phyloP scores from a whole-genome alignment of 2,113 vertebrate species.

The Phaetusa simplex region DNA sequence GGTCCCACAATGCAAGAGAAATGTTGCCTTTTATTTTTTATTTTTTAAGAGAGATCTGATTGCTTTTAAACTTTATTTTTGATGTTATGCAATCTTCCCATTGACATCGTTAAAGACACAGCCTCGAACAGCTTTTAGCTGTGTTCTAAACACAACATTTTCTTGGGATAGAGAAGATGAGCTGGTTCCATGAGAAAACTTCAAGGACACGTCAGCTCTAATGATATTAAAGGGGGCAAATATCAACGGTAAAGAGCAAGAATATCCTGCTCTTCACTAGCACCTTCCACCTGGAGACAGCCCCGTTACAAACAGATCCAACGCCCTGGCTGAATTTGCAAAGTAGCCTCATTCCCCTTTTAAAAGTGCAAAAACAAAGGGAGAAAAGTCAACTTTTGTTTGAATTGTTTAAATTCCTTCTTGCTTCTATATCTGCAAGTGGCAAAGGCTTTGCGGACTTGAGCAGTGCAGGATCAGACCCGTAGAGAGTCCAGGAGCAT shows the following conservation, averaged over 20 bases:
- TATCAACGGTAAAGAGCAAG: neutral
- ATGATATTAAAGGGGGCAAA: neutral
- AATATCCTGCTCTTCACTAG: neutral
- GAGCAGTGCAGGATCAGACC: neutral
- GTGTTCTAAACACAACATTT: neutral
- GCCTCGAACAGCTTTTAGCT: neutral
- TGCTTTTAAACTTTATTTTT: neutral
- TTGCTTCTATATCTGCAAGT: neutral
- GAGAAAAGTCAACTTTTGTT: neutral
- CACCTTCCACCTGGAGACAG: neutral
- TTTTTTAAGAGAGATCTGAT: neutral
- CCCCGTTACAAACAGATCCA: neutral
- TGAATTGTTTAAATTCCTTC: neutral
- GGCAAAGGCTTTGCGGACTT: neutral
- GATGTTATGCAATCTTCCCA: neutral
- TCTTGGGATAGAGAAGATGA: neutral
- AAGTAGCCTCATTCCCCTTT: neutral
- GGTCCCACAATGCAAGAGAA: neutral
- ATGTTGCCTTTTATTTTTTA: neutral
- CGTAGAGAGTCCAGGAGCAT: neutral
- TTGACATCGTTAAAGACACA: neutral
- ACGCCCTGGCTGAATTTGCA: rapidly evolving
- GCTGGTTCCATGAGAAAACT: neutral
- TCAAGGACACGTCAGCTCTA: neutral
- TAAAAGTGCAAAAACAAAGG: neutral